Base-by-base conservation (phyloP, 2,888 invertebrate species). In the Coremacera marginata region DNA sequence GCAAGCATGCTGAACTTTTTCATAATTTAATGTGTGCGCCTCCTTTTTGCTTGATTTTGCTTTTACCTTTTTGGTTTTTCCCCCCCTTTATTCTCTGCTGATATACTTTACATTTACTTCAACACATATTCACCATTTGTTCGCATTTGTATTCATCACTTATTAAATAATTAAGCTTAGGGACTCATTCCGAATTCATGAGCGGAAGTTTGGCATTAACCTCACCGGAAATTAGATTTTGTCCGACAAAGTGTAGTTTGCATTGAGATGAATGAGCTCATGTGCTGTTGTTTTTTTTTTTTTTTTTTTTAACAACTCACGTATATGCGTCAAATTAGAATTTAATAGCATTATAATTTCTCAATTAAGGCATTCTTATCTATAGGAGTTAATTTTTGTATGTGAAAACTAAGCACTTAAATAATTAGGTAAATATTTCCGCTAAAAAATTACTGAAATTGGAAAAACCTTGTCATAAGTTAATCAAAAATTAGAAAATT, bases 161-260 rank as follows among this genome's bases (percentile, higher is more conserved):
- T 27, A 60, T 60, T 9, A 25, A 60, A 27, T 60, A 60, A 60
- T 60, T 25, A 60, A 60, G 27, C 27, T 60, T 60, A 25, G 60
- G 22, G 22, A 25, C 27, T 60, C 25, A 60, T 60, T 25, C 60
- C 22, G 14, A 60, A 55, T 25, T 60, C 25, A 25, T 27, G 60
- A 27, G 27, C 16, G 22, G 22, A 27, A 25, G 60, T 60, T 60
- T 22, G 27, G 22, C 14, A 25, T 14, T 14, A 60, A 60, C 14
- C 25, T 25, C 14, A 60, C 22, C 60, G 60, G 60, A 60, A 60
- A 60, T 60, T 60, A 60, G 27, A 27, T 60, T 60, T 60, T 60
- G 19, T 60, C 16, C 27, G 11, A 60, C 14, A 25, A 14, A 27
- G 25, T 11, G 5, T 19, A 19, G 8, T 55, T 19, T 1, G 22